Percentiles rank a stretch among this genome's conserved stretches.
These are phyloP conservation scores for Pyrocoelia pectoralis DNA, from an alignment of 2,888 invertebrate genomes.

Conservation along the genomic window DNA sequence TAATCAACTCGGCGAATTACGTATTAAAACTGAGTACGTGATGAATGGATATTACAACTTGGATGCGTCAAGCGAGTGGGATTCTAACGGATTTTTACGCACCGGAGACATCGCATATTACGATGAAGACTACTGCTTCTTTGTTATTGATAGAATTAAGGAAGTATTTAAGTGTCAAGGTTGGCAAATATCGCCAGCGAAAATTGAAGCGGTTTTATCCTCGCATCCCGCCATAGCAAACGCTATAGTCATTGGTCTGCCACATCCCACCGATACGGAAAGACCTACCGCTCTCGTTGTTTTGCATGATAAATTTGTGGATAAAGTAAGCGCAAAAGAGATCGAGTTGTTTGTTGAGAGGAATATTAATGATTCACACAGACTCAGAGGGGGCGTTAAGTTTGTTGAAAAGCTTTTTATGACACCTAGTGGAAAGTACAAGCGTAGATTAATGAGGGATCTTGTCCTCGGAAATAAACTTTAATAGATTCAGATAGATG, in stretches of 20 bases:
- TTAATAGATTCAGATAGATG: too few relatives aligned
- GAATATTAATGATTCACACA: too few relatives aligned
- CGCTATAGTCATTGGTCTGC: not conserved
- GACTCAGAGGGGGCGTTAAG: too few relatives aligned
- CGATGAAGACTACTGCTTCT: not conserved
- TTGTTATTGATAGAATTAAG: not conserved
- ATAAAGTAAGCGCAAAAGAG: not conserved
- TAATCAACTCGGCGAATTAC: slow-evolving; percentile 62
- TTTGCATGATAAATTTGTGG: not conserved
- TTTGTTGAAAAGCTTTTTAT: too few relatives aligned
- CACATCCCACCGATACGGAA: not conserved
- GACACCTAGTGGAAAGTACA: too few relatives aligned
- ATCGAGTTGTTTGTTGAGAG: not conserved
- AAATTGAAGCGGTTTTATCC: not conserved
- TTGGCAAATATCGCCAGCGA: not conserved
- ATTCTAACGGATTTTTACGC: not conserved
- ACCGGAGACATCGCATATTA: not conserved
- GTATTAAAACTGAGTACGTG: slow-evolving; percentile 56
- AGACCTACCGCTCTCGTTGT: not conserved
- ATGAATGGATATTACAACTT: slow-evolving; percentile 61
- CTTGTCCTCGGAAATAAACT: too few relatives aligned
- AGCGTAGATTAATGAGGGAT: too few relatives aligned
- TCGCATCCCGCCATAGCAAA: not conserved
- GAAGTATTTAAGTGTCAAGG: not conserved
- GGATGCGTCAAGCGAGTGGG: slow-evolving; percentile 49